These are phyloP conservation scores for Bombus pyrosoma DNA, from an alignment of 1,140 invertebrate genomes.

Conservation along the genomic window DNA sequence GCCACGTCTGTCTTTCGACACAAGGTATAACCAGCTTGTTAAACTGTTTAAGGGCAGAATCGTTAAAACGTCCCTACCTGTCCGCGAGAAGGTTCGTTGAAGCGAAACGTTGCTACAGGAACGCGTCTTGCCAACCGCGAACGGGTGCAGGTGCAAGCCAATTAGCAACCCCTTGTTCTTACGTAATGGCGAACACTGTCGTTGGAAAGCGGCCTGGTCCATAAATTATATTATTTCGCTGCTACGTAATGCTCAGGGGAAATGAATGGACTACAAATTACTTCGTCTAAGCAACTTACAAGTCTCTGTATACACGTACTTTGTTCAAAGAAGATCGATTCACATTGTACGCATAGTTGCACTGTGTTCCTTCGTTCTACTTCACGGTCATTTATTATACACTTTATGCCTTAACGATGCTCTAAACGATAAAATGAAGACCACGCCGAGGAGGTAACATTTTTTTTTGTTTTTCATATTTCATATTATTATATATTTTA, in stretches of 20 bases:
- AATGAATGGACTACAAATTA: background rate
- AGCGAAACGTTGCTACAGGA: constrained; percentile 37
- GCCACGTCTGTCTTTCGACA: too few relatives aligned
- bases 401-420: background rate
- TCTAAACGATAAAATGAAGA: too few relatives aligned
- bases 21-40: constrained; percentile 39
- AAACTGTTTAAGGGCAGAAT: constrained; percentile 50
- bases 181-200: constrained; percentile 30
- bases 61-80: constrained; percentile 41
- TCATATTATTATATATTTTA: too few relatives aligned
- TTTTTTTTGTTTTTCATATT: too few relatives aligned
- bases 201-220: background rate
- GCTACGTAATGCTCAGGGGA: background rate
- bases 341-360: background rate
- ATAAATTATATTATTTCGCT: constrained; percentile 45
- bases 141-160: constrained; percentile 48
- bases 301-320: background rate
- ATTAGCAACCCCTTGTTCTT: constrained; percentile 53
- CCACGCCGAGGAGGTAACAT: too few relatives aligned
- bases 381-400: background rate
- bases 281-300: background rate
- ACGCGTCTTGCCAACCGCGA: constrained; percentile 36
- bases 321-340: background rate
- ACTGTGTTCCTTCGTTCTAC: background rate
- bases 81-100: constrained; percentile 1